These are phyloP conservation scores for Tachystola acroxantha DNA, from an alignment of 2,888 invertebrate species.

Conservation along the genomic window DNA sequence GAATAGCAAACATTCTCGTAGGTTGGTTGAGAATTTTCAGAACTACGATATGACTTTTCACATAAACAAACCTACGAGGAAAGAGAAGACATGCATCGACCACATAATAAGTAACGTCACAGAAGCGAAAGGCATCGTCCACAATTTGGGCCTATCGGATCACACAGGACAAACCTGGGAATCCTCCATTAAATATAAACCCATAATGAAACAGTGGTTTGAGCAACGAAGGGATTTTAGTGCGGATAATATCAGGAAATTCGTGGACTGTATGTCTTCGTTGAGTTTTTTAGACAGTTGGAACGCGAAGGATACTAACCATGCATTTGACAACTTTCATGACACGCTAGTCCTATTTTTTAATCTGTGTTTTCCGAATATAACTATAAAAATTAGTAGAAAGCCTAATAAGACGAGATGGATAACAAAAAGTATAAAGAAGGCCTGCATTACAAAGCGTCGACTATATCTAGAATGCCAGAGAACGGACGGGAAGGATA, in stretches of 20 bases:
- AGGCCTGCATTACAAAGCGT: not conserved
- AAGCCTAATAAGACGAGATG: slow-evolving; percentile 1
- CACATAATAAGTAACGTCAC: slow-evolving; percentile 1
- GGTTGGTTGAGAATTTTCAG: not conserved
- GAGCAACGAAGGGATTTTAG: not conserved
- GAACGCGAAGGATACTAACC: not conserved
- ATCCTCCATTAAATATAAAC: not conserved
- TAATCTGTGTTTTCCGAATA: not conserved
- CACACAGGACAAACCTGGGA: not conserved
- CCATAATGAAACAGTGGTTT: not conserved
- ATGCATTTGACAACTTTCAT: not conserved
- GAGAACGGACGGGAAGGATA: not conserved
- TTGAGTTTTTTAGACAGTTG: not conserved
- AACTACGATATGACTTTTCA: not conserved
- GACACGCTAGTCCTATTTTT: not conserved
- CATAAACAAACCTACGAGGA: not conserved
- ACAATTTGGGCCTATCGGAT: not conserved
- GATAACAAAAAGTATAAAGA: slow-evolving; percentile 2
- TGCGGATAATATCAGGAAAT: not conserved
- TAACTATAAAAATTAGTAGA: not conserved
- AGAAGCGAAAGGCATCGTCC: not conserved
- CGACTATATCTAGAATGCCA: not conserved
- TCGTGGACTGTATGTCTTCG: not conserved
- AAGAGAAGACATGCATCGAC: not conserved
- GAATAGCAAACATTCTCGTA: not conserved